Conservation (phyloP, 2,113 vertebrate genomes). For the Esox niger region DNA sequence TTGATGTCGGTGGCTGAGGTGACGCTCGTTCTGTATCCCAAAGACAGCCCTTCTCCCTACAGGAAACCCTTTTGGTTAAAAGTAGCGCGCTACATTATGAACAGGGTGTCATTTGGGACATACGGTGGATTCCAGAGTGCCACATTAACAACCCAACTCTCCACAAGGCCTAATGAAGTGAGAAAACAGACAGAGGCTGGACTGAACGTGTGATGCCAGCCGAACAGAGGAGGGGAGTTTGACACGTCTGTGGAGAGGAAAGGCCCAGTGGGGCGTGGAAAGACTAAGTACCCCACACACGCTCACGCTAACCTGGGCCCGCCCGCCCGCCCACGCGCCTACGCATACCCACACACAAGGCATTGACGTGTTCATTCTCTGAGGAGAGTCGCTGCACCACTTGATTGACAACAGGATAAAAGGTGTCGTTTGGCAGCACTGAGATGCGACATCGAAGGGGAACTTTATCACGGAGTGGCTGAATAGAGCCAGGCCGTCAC, state of each 20-base stretch:
- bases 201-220: background rate
- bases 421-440: constrained; percentile 44
- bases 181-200: background rate
- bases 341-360: background rate
- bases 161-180: constrained; percentile 17
- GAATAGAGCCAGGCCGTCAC: constrained; percentile 26
- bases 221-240: constrained; percentile 16
- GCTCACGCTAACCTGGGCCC: too few species aligned
- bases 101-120: too few species aligned
- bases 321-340: too few species aligned
- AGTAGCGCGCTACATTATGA: too few species aligned
- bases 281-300: constrained; percentile 5
- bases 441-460: constrained; percentile 20
- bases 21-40: background rate
- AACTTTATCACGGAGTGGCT: constrained; percentile 45
- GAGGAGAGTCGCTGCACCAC: constrained; percentile 20
- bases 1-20: background rate
- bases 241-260: background rate
- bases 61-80: background rate
- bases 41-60: background rate
- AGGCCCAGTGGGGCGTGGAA: constrained; percentile 1
- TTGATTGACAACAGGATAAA: constrained; percentile 43
- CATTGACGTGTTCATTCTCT: constrained; percentile 36
- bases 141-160: constrained; percentile 9
- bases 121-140: background rate